Evolutionary conservation across 2,113 vertebrate genomes (phyloP), one percentile per base, ranked within the genome.

Genomic region (Engraulis encrasicolus): DNA sequence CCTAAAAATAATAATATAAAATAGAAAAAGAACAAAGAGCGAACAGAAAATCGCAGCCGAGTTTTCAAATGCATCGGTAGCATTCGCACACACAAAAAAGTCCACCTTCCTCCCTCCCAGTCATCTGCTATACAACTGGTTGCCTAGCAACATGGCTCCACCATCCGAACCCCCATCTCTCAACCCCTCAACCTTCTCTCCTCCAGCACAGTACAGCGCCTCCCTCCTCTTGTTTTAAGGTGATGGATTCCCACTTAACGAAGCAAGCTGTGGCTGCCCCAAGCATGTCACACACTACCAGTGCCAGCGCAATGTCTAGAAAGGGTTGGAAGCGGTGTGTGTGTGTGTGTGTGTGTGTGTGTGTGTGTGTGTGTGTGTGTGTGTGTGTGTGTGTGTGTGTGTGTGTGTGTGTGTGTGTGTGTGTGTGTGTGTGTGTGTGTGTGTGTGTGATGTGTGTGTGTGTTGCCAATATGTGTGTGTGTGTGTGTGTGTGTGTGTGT

Each of bases 71-170:
- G 19, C 61, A 20, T 27, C 27, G 45, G 58, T 81, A 86, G 85
- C 79, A 83, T 83, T 66, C 27, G 27, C 54, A 23, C 54, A 31
- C 40, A 45, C 3, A 45, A 45, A 45, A 27, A 66, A 27, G 34
- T 66, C 37, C 19, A 50, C 58, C 50, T 85, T 79, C 81, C 81
- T 79, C 6, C n/a, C n/a, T n/a, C n/a, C n/a, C 89, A 87, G 84
- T 87, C 58, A 38, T 34, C 85, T 81, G 71, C 81, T 89, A 87
- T 89, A 89, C 91, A 93, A 93, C 85, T 86, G 84, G 93, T 93
- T 93, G 92, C 93, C 80, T 92, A 91, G 94, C 92, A 94, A 93
- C 92, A 83, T 77, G 74, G 82, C 87, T 84, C 81, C 78, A 78
- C 85, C 36, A 82, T 23, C 45, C 37, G 85, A 83, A 19, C 27